These are phyloP conservation scores for Nephila pilipes DNA, from an alignment of 1,140 invertebrate species.

Conservation along the genomic window DNA sequence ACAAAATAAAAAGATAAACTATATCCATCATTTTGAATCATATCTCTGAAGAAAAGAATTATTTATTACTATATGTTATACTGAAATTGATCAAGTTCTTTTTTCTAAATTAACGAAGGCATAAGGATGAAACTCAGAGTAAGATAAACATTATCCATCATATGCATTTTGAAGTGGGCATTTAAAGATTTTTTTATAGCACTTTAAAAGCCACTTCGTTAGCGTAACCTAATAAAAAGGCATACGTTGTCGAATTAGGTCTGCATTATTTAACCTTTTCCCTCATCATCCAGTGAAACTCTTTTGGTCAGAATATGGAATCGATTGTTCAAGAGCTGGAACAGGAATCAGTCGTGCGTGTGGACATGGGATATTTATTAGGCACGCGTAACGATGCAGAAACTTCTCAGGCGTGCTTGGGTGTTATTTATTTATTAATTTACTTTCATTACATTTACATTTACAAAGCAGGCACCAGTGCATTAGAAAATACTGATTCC, in stretches of 20 bases:
- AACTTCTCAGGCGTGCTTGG: neutral
- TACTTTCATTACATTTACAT: slow-evolving; percentile 49
- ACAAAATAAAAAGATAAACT: too few species aligned
- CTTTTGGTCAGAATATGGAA: slow-evolving; percentile 46
- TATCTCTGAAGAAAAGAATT: too few species aligned
- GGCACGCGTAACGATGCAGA: slow-evolving; percentile 42
- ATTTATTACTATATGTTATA: too few species aligned
- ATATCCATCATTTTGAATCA: too few species aligned
- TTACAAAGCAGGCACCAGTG: neutral
- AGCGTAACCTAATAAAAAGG: slow-evolving; percentile 59
- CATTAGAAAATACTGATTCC: neutral
- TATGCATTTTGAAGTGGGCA: neutral
- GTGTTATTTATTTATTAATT: slow-evolving; percentile 56
- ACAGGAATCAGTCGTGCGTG: slow-evolving; percentile 53
- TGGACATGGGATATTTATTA: slow-evolving; percentile 54
- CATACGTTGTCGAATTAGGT: slow-evolving; percentile 18
- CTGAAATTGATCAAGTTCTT: neutral
- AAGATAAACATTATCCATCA: slow-evolving; percentile 14
- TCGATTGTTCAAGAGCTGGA: slow-evolving; percentile 44
- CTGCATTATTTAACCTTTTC: slow-evolving; percentile 62
- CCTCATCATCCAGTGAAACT: neutral
- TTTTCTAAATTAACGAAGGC: neutral
- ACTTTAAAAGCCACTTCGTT: slow-evolving; percentile 65
- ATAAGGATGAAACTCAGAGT: neutral
- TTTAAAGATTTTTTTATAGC: slow-evolving; percentile 4